A percentile compares a stretch with the other conserved stretches of the same genome.
Conservation (phyloP, 2,797 vertebrate genomes). For the Tachyglossus aculeatus region DNA sequence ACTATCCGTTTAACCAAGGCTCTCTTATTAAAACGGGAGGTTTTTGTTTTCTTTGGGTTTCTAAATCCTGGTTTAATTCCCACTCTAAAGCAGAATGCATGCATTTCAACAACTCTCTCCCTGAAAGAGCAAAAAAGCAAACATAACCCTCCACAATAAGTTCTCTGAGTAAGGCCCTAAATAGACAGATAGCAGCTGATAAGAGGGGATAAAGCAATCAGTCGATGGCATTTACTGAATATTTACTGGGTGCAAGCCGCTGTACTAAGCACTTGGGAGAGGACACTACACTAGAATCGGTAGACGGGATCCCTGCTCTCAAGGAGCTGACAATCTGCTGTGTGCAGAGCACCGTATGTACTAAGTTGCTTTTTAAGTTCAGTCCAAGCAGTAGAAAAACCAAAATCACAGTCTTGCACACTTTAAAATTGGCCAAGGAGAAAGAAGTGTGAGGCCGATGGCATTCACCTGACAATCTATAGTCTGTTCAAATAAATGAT, state of each 20-base stretch:
- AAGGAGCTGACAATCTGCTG: no score
- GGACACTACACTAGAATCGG: no score
- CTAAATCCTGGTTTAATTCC: not conserved
- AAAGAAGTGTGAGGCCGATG: constrained; percentile 63
- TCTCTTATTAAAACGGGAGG: not conserved
- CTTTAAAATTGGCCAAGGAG: constrained; percentile 54
- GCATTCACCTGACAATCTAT: constrained; percentile 63
- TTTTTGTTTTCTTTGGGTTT: not conserved
- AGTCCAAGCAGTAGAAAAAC: constrained; percentile 50
- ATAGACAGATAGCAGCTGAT: not conserved
- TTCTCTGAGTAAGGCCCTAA: not conserved
- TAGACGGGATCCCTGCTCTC: no score
- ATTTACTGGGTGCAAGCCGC: no score
- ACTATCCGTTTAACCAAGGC: not conserved
- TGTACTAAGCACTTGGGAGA: not conserved
- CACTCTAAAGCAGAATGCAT: not conserved
- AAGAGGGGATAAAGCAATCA: not conserved
- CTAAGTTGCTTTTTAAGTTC: constrained; percentile 61
- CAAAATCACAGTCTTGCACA: constrained; percentile 49
- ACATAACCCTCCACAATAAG: not conserved
- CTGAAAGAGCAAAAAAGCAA: not conserved
- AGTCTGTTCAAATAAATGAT: constrained; percentile 65
- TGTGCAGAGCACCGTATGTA: no score
- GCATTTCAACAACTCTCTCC: not conserved
- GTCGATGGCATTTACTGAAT: not conserved